These are phyloP conservation scores for Sorex araneus DNA, from an alignment of 2,113 vertebrate genomes.

Conservation along the genomic window DNA sequence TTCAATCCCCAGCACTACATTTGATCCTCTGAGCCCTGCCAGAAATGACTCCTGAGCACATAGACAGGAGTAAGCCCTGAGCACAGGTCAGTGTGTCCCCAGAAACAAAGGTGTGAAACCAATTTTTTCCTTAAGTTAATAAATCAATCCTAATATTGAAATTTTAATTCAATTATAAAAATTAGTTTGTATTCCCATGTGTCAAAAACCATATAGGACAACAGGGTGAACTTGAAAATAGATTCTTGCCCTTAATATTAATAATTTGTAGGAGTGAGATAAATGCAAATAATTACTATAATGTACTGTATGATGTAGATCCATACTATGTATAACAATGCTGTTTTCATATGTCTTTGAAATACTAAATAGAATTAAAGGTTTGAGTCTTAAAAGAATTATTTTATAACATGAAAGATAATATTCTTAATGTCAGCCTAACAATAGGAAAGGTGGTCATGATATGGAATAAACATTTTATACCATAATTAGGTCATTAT, in stretches of 20 bases:
- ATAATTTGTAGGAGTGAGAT: not conserved
- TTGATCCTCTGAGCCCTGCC: too few species aligned
- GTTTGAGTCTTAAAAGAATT: conserved; percentile 12
- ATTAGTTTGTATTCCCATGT: not conserved
- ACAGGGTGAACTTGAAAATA: not conserved
- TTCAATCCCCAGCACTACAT: too few species aligned
- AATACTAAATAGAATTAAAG: conserved; percentile 48
- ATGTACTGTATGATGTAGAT: not conserved
- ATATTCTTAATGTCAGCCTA: conserved; percentile 4
- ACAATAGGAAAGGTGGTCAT: not conserved
- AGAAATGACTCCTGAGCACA: conserved; percentile 1
- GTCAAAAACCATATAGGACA: not conserved
- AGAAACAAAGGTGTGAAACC: too few species aligned
- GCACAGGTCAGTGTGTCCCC: too few species aligned
- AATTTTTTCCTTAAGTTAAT: too few species aligned
- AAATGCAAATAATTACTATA: not conserved
- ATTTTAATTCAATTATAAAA: too few species aligned
- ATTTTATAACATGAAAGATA: conserved; percentile 43
- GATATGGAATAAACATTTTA: conserved; percentile 1
- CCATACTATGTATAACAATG: not conserved
- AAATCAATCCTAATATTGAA: too few species aligned
- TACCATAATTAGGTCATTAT: not conserved
- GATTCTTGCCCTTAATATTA: conserved; percentile 22
- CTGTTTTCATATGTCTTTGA: conserved; percentile 26
- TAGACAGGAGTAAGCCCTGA: conserved; percentile 28